Evolutionary conservation across 92 coral and sea anemone genomes (phyloP), one percentile per base, ranked within the genome.

Genomic region (Phenganax marumi): DNA sequence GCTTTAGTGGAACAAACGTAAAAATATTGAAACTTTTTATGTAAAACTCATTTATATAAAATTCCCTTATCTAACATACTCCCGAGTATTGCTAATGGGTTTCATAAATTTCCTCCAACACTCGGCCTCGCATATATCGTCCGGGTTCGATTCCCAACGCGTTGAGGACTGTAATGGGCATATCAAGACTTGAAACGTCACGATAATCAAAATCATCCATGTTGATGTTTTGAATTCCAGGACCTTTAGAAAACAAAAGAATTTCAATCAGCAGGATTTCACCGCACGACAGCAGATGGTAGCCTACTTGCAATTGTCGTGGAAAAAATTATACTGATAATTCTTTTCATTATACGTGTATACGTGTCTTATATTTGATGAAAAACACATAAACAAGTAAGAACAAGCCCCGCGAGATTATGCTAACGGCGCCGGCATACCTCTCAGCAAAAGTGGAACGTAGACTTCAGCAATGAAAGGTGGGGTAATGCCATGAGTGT

Each of bases 21-120:
- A 33, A 1, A 5, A 33, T 33, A 33, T 33, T 33, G 43, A 33
- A 33, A 33, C 43, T 33, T 33, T 33, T 33, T 33, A 33, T 33
- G 43, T 33, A 5, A 33, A 33, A 5, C 43, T 33, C 43, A 5
- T 33, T 33, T 33, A 33, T 33, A 33, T 33, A 33, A 33, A 2
- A 33, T 33, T 5, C 43, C 43, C 5, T 33, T 33, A 2, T 33
- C 43, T 33, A 33, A 33, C 43, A 33, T 33, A 33, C 43, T 33
- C 43, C 43, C 43, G 5, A 5, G 5, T 33, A 5, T 33, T 33
- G 2, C 43, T 33, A 33, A 2, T 26, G 25, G 23, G 3, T 63
- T 3, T 66, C 73, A 19, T 78, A 78, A 61, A 78, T 78, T 50
- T 78, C 83, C 18, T 78, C 83, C 83, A 78, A 62, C 11, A 78